Evolutionary conservation across 2,797 vertebrate species (phyloP), one percentile per base, ranked within the genome.

Genomic region (Coilia nasus): DNA sequence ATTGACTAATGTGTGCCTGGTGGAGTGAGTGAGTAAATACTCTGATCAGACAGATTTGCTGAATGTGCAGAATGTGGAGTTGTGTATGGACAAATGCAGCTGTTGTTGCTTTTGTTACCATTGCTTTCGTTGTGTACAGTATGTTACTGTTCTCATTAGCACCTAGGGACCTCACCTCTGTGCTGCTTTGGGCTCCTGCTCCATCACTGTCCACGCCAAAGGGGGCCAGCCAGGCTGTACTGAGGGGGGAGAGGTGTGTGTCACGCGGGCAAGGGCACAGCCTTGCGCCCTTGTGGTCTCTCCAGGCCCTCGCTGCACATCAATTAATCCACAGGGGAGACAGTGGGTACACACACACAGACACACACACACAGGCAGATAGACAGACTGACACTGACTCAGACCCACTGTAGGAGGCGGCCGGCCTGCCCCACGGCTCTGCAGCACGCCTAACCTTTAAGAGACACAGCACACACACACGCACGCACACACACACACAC

Each of bases 281-380:
- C 78, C 84, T 87, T 56, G 47, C 17, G 12, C 59, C 88, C 86
- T 47, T 41, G 28, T 84, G 81, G 82, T 7, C 56, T 47, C 91
- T 89, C 85, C 86, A 88, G 88, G 87, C 91, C 35, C 89, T 90
- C 88, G 82, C 28, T 84, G 91, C 25, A 82, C 90, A 95, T 94
- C 93, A 92, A 94, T 94, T 93, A 94, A 93, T 91, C 92, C 59
- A 87, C 83, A 82, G 86, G 93, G 91, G 91, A 88, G 86, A 89
- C 87, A 44, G 35, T 9, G 71, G 1, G 85, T 7, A 10, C 62
- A 28, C 60, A 21, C 28, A 71, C 64, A 23, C 14, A 31, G 11
- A 23, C 64, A 71, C 64, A 23, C 64, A 71, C 64, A 31, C 64
- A 23, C 64, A 31, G 21, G 3, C 25, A 31, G 5, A 31, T 25